Conservation (phyloP, 2,113 vertebrate species). For the Xerus inauris region DNA sequence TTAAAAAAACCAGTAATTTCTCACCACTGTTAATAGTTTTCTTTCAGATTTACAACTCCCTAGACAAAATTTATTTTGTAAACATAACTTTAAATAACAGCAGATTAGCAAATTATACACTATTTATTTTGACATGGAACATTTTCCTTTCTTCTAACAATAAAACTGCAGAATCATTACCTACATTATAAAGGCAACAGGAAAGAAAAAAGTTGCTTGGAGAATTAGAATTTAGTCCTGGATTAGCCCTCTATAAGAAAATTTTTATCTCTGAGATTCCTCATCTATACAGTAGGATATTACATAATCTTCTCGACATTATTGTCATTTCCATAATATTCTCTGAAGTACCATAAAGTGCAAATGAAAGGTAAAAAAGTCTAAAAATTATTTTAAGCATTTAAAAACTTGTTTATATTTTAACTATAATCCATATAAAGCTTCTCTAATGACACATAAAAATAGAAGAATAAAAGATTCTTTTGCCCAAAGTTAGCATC, state of each 20-base stretch:
- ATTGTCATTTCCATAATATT: neutral
- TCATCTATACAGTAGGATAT: conserved; percentile 10
- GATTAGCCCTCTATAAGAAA: neutral
- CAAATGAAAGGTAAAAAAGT: neutral
- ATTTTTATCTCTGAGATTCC: neutral
- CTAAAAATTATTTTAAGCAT: neutral
- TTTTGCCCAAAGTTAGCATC: neutral
- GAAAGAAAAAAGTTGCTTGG: neutral
- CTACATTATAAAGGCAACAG: neutral
- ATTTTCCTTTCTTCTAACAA: neutral
- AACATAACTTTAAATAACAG: conserved; percentile 33
- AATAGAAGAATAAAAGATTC: neutral
- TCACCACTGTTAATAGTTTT: neutral
- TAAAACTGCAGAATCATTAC: neutral
- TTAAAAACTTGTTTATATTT: conserved; percentile 29
- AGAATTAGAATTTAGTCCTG: neutral
- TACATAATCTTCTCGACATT: neutral
- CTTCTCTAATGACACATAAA: neutral
- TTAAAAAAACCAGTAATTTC: neutral
- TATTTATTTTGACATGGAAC: conserved; percentile 23
- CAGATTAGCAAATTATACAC: neutral
- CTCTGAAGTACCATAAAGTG: neutral
- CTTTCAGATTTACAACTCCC: neutral
- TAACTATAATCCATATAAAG: neutral
- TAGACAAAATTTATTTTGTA: conserved; percentile 16